Evolutionary conservation across 1,140 invertebrate genomes (phyloP).

Genomic region (Ceratina calcarata): DNA sequence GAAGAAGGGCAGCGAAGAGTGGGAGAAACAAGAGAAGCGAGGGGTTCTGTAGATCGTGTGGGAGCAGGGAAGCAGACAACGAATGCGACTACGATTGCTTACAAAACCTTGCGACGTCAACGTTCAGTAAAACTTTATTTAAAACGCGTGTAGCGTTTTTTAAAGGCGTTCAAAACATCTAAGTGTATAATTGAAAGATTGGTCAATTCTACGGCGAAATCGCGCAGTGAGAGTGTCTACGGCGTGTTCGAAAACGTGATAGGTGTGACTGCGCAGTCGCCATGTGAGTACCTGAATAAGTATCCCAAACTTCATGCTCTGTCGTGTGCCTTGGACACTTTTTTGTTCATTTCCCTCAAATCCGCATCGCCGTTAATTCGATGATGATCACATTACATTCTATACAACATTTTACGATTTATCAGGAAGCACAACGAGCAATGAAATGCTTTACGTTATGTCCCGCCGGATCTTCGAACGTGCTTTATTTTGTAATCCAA

Average conservation of each 20-base stretch:
- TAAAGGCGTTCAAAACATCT: background rate
- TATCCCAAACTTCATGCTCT: conserved; percentile 31
- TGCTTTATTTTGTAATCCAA: conserved; percentile 64
- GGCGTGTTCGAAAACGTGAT: conserved; percentile 71
- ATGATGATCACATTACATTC: too few species aligned
- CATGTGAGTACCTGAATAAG: conserved; percentile 74
- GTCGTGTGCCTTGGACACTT: background rate
- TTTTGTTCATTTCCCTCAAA: background rate
- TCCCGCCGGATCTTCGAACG: conserved; percentile 59
- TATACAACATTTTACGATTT: background rate
- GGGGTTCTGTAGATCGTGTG: conserved; percentile 55
- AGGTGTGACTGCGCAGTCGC: conserved; percentile 79
- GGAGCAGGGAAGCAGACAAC: conserved; percentile 60
- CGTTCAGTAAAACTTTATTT: conserved; percentile 31
- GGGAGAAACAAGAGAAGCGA: conserved; percentile 48
- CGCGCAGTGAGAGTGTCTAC: conserved; percentile 38
- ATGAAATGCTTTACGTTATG: conserved; percentile 10
- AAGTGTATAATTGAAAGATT: conserved; percentile 10
- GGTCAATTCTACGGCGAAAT: conserved; percentile 4
- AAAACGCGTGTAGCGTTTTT: conserved; percentile 7
- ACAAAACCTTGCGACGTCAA: conserved; percentile 51
- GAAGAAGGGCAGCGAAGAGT: conserved; percentile 6
- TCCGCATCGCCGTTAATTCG: background rate
- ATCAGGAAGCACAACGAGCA: background rate
- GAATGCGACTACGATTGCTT: conserved; percentile 62